These are phyloP conservation scores for Carabus problematicus DNA, from an alignment of 2,888 invertebrate species.

Conservation along the genomic window DNA sequence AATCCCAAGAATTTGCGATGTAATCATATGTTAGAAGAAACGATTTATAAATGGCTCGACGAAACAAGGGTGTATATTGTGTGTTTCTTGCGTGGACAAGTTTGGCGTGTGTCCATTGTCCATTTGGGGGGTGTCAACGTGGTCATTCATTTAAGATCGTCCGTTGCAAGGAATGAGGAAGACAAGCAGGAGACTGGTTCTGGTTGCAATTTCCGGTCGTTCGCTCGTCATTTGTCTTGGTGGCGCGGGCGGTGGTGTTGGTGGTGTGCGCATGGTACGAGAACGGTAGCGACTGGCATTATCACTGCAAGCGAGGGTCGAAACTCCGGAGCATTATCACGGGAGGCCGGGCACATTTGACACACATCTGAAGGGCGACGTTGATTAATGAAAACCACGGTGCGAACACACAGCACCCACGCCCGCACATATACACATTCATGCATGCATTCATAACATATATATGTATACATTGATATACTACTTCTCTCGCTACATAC, in stretches of 20 bases:
- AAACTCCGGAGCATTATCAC: conserved; percentile 44
- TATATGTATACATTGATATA: not conserved
- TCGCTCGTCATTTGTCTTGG: conserved; percentile 43
- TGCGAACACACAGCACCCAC: conserved; percentile 23
- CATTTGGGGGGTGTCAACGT: conserved; percentile 13
- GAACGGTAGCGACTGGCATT: conserved; percentile 9
- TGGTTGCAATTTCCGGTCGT: conserved; percentile 40
- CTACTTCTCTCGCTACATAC: not conserved
- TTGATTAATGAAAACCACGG: conserved; percentile 45
- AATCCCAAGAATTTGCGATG: too few relatives aligned
- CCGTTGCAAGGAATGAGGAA: conserved; percentile 13
- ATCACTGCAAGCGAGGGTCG: conserved; percentile 6
- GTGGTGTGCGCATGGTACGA: too few relatives aligned
- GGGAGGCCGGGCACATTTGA: conserved; percentile 45
- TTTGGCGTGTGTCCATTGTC: too few relatives aligned
- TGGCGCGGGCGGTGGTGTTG: not conserved
- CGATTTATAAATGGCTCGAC: not conserved
- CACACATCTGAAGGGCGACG: conserved; percentile 45
- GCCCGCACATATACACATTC: conserved; percentile 10
- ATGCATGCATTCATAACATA: not conserved
- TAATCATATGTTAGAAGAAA: not conserved
- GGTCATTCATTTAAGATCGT: conserved; percentile 29
- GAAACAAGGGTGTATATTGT: not conserved
- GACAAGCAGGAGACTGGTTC: conserved; percentile 26
- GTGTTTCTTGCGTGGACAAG: not conserved